phyloP scores from a whole-genome alignment of 2,888 invertebrate genomes.

The Sminthurides aquaticus region DNA sequence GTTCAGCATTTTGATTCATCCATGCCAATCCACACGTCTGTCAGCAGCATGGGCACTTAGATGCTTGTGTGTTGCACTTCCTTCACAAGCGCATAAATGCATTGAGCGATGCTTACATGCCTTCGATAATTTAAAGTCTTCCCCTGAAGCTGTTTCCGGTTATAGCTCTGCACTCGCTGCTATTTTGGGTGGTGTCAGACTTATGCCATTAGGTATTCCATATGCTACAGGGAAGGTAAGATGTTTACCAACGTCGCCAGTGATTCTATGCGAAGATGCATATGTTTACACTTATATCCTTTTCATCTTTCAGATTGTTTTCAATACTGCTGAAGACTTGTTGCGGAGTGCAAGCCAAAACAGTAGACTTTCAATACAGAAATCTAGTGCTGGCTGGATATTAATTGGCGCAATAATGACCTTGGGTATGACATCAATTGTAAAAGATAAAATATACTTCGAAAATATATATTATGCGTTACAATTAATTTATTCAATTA shows the following conservation, averaged over 20 bases:
- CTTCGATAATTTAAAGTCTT: conserved; percentile 79
- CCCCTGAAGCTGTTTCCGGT: conserved; percentile 77
- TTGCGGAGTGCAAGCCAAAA: conserved; percentile 93
- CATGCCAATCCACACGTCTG: conserved; percentile 76
- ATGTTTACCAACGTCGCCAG: not conserved
- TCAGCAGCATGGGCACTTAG: conserved; percentile 92
- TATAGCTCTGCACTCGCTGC: conserved; percentile 92
- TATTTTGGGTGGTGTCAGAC: conserved; percentile 79
- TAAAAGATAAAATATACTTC: not conserved
- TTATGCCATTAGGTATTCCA: conserved; percentile 87
- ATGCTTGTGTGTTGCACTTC: conserved; percentile 85
- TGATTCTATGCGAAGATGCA: no score
- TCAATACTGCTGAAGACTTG: conserved; percentile 93
- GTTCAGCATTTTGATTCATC: conserved; percentile 80
- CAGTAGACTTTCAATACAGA: conserved; percentile 83
- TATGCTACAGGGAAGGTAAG: conserved; percentile 89
- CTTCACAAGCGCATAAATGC: conserved; percentile 58
- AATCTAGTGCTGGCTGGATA: conserved; percentile 96
- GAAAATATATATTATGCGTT: not conserved
- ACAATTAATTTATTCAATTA: conserved; percentile 5
- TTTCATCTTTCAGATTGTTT: conserved; percentile 61
- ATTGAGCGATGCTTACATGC: conserved; percentile 62
- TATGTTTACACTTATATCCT: no score
- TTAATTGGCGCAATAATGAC: conserved; percentile 95
- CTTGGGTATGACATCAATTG: conserved; percentile 55